These are phyloP conservation scores for Drosophila subobscura DNA, from an alignment of 1,140 invertebrate genomes.

Conservation along the genomic window DNA sequence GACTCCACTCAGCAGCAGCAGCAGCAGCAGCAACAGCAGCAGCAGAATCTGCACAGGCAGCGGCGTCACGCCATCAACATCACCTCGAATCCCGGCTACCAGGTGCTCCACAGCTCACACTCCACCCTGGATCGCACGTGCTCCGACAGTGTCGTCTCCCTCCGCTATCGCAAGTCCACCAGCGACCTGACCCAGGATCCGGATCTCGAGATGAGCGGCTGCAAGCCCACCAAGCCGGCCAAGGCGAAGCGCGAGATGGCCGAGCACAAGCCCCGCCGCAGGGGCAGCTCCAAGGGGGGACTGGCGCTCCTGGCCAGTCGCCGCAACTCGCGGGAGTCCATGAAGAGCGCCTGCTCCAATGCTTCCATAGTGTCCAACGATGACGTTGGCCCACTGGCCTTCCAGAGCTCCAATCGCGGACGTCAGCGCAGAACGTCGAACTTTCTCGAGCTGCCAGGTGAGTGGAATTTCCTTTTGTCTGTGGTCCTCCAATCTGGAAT, in stretches of 20 bases:
- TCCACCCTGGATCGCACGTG: constrained; percentile 82
- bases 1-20: background rate
- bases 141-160: constrained; percentile 78
- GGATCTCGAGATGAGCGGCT: constrained; percentile 66
- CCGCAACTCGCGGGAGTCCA: constrained; percentile 87
- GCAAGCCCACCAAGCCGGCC: constrained; percentile 56
- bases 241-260: constrained; percentile 53
- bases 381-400: constrained; percentile 89
- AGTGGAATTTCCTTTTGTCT: constrained; percentile 22
- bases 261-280: constrained; percentile 70
- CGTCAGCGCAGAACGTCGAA: constrained; percentile 92
- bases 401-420: constrained; percentile 89
- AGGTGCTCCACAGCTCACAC: constrained; percentile 81
- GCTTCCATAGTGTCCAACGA: constrained; percentile 87
- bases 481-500: no score
- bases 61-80: constrained; percentile 83
- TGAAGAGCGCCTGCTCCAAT: constrained; percentile 88
- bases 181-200: constrained; percentile 88
- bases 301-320: constrained; percentile 90
- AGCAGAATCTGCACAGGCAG: constrained; percentile 41
- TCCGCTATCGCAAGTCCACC: constrained; percentile 88
- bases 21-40: constrained; percentile 5
- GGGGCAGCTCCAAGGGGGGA: constrained; percentile 85
- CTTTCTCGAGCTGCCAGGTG: constrained; percentile 93
- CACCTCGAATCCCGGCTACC: constrained; percentile 83